Evolutionary conservation across 2,113 vertebrate species (phyloP), one percentile per base, ranked within the genome.

Genomic region (Poicephalus gulielmi): DNA sequence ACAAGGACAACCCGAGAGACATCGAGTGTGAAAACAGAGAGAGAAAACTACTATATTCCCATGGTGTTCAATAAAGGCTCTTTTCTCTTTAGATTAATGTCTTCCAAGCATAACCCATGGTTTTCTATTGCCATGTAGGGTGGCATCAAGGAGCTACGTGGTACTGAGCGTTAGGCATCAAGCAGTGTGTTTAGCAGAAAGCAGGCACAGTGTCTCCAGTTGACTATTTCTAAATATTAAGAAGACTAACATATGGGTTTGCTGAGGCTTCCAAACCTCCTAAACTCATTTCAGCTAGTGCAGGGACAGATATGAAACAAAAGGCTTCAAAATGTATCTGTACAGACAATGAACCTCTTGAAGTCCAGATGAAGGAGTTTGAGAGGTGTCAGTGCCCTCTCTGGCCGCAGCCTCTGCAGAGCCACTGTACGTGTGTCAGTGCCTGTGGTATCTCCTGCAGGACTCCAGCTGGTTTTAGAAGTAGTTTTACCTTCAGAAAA

Each of bases 341-440:
- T 22, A 13, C 25, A 52, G 28, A 20, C 83, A 35, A 60, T 1
- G 41, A 75, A 16, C 7, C 14, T 44, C 28, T 44, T 41, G 33
- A 46, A 55, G 28, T 22, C 17, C 3, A 7, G 47, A 59, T 0
- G 1, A 44, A 22, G 53, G 43, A 77, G 20, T 57, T 55, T 0
- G 2, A 11, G 12, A 6, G 33, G 7, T 64, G 28, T 49, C 59
- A 37, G 77, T 33, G 7, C 19, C 35, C n/a, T 0, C 0, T 22
- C 35, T 20, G 41, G 41, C 35, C 53, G 35, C 50, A 88, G 79
- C 11, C 16, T 64, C 19, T 1, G 1, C 47, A 81, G 37, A 73
- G 63, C 16, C 46, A 44, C 31, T 20, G 4, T 16, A 44, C 6
- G 1, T 0, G 2, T 55, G 25, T 13, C 59, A 46, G 35, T 20